phyloP scores from a whole-genome alignment of 2,113 vertebrate species.

The Lepisosteus oculatus region DNA sequence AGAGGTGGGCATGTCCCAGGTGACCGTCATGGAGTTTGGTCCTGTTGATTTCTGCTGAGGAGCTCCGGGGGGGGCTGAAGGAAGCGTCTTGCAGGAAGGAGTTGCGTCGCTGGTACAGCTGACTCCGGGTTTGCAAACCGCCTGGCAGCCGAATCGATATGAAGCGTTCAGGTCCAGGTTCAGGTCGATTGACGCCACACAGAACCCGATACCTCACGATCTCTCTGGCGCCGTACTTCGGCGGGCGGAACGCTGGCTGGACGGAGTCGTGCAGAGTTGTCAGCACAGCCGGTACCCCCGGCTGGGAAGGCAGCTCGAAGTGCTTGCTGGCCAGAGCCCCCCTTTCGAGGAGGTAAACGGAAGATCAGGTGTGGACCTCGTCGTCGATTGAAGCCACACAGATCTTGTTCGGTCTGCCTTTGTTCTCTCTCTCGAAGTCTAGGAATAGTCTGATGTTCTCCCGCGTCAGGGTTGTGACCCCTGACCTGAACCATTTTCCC shows the following conservation, averaged over 20 bases:
- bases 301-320: conserved; percentile 32
- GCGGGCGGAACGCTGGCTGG: conserved; percentile 19
- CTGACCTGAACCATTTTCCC: conserved; percentile 23
- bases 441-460: conserved; percentile 16
- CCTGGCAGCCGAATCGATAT: conserved; percentile 29
- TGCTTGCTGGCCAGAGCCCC: conserved; percentile 17
- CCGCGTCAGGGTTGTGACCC: not conserved
- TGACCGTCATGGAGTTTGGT: conserved; percentile 13
- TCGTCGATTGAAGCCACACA: conserved; percentile 29
- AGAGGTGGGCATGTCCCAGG: conserved; percentile 32
- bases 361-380: conserved; percentile 11
- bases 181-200: no score
- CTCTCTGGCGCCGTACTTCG: not conserved
- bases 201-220: conserved; percentile 21
- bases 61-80: conserved; percentile 28
- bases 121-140: conserved; percentile 32
- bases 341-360: conserved; percentile 33
- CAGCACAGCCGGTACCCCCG: conserved; percentile 12
- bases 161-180: conserved; percentile 28
- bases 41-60: conserved; percentile 18
- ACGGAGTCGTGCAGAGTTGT: conserved; percentile 26
- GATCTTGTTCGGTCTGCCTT: conserved; percentile 16
- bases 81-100: conserved; percentile 18
- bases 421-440: conserved; percentile 33
- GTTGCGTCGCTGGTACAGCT: conserved; percentile 28